A percentile compares a stretch with the other conserved stretches of the same genome.
These are phyloP conservation scores for Yponomeuta plumbellus DNA, from an alignment of 2,888 invertebrate species.

Conservation along the genomic window DNA sequence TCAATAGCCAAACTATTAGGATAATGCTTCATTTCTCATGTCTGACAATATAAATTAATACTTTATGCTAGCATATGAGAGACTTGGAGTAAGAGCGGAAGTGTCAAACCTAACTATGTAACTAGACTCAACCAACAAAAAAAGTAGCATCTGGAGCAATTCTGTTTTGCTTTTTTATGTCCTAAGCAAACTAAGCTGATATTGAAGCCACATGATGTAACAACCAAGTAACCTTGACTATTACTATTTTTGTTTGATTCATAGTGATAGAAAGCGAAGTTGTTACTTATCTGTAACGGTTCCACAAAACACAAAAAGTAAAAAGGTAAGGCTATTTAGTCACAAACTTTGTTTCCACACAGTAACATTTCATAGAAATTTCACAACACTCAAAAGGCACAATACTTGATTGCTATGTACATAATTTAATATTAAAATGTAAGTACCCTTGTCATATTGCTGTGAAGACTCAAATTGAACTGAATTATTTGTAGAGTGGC, in stretches of 20 bases:
- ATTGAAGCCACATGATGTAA: too few relatives aligned
- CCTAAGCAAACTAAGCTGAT: too few relatives aligned
- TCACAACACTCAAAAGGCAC: slow-evolving; percentile 4
- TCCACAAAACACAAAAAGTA: not conserved
- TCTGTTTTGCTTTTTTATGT: too few relatives aligned
- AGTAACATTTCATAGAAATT: not conserved
- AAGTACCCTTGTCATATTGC: slow-evolving; percentile 71
- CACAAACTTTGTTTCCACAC: not conserved
- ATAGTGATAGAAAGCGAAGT: not conserved
- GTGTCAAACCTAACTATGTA: too few relatives aligned
- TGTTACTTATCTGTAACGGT: not conserved
- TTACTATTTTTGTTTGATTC: not conserved
- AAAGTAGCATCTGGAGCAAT: too few relatives aligned
- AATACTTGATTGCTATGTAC: not conserved
- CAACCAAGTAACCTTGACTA: not conserved
- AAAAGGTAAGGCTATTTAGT: not conserved
- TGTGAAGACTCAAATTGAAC: slow-evolving; percentile 53
- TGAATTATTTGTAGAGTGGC: slow-evolving; percentile 52
- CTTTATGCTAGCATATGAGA: too few relatives aligned
- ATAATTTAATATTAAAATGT: slow-evolving; percentile 26
- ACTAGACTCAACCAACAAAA: too few relatives aligned
- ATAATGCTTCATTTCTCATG: too few relatives aligned
- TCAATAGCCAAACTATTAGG: too few relatives aligned
- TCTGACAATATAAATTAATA: too few relatives aligned
- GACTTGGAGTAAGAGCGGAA: too few relatives aligned